Base-by-base conservation (phyloP, 2,797 vertebrate genomes). In the Takifugu rubripes region DNA sequence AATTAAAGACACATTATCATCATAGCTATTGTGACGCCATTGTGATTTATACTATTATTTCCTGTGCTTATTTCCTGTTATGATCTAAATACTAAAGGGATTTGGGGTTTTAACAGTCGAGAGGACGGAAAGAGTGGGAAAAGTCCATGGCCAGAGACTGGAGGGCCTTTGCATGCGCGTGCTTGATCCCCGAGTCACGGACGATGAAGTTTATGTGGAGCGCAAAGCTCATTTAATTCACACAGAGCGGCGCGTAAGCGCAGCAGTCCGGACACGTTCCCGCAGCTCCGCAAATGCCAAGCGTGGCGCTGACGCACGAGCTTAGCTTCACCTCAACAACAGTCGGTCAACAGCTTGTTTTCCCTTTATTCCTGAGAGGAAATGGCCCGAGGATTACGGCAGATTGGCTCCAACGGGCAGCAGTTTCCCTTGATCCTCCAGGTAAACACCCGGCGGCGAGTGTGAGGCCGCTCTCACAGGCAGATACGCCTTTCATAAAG, bases 361-460 rank as follows among this genome's bases (percentile, higher is more conserved):
- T 59, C 44, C 26, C 33, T 56, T 27, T 48, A 21, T 56, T 47
- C 57, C 25, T 6, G 64, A 52, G 64, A 64, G 59, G 54, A 60
- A 60, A 26, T 57, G 66, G 64, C 54, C 50, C 1, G 56, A 56
- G 77, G 70, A 80, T 80, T 78, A 70, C 0, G 43, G 54, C 12
- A 54, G 66, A 60, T 27, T 21, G 56, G 54, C 69, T 49, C 51
- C 44, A 57, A 46, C 64, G 53, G 68, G 52, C 64, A 26, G 10
- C 63, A 25, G 24, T 14, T 40, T 17, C 60, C 52, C 64, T 73
- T 74, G 24, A 75, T 79, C 59, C 70, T 46, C 1, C 58, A 79
- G 71, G 66, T 82, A 72, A 82, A 75, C 66, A 64, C 58, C 63
- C 65, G 46, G 71, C 61, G 25, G 16, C 47, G 49, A 59, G 66